Evolutionary conservation across 2,888 invertebrate species (phyloP), one percentile per base, ranked within the genome.

Genomic region (Glaucopsyche alexis): DNA sequence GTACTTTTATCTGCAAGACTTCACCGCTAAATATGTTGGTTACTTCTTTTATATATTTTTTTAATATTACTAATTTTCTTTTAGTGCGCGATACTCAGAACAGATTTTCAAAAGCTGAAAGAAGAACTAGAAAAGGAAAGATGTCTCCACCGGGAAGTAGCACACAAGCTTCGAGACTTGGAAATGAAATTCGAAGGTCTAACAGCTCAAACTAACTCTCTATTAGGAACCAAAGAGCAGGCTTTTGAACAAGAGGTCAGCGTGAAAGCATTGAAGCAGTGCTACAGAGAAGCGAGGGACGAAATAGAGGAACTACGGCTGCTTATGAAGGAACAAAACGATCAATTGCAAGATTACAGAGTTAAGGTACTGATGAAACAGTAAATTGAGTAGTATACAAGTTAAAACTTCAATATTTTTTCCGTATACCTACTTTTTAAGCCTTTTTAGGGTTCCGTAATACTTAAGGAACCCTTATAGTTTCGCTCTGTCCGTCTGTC

Each of bases 301-400:
- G 85, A 93, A 75, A 88, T 93, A 7, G 95, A 95, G 19, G 95
- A 95, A 79, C 80, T 95, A 65, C 87, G 95, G 70, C 89, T 90
- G 0, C 82, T 95, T 40, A 92, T 95, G 80, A 94, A 95, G 78
- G 96, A 96, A 77, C 95, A 95, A 80, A 94, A 95, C 72, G 90
- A 91, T 8, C 95, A 96, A 83, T 81, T 96, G 9, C 95, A 95
- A 77, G 95, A 95, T 79, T 96, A 96, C 81, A 91, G 95, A 72
- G 95, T 95, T 76, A 96, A 96, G 85, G 94, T 94, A 50, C 13
- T 73, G 0, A 7, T 42, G 1, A 42, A 0, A 42, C 42, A 7
- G 42, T 42, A 8, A 29, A 8, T 42, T 42, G 6, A 42, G n/a
- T n/a, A 1, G 29, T 29, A 29, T 4, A 3, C 29, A 29, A 29